phyloP scores from a whole-genome alignment of 2,888 invertebrate genomes.

The Anagyrus pseudococci region DNA sequence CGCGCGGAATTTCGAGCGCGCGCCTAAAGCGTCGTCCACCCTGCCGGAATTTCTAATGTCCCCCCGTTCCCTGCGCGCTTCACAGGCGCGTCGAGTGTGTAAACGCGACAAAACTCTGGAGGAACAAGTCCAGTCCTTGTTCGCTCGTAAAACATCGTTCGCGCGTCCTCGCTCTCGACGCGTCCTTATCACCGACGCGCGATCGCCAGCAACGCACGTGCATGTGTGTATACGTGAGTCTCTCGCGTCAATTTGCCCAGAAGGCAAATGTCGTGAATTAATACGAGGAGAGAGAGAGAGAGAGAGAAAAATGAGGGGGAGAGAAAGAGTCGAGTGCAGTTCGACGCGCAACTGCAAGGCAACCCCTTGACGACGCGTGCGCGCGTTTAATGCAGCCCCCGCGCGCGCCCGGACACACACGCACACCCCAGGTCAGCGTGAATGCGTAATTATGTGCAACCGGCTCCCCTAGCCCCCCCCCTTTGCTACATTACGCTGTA shows the following conservation, averaged over 20 bases:
- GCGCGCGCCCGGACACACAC: too few relatives aligned
- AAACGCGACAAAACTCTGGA: slow-evolving; percentile 5
- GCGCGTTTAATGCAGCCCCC: too few relatives aligned
- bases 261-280: too few relatives aligned
- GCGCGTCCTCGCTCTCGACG: neutral
- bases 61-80: neutral
- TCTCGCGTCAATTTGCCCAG: too few relatives aligned
- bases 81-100: neutral
- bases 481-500: too few relatives aligned
- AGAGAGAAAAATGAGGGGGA: neutral
- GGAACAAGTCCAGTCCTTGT: neutral
- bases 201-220: too few relatives aligned
- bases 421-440: neutral
- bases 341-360: neutral
- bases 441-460: slow-evolving; percentile 20
- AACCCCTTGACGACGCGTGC: slow-evolving; percentile 12
- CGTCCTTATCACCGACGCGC: neutral
- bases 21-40: neutral
- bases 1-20: neutral
- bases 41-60: slow-evolving; percentile 2
- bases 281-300: neutral
- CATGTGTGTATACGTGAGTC: too few relatives aligned
- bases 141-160: neutral
- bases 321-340: too few relatives aligned
- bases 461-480: too few relatives aligned